phyloP scores from a whole-genome alignment of 2,888 invertebrate species.

The Chrysotoxum bicinctum region DNA sequence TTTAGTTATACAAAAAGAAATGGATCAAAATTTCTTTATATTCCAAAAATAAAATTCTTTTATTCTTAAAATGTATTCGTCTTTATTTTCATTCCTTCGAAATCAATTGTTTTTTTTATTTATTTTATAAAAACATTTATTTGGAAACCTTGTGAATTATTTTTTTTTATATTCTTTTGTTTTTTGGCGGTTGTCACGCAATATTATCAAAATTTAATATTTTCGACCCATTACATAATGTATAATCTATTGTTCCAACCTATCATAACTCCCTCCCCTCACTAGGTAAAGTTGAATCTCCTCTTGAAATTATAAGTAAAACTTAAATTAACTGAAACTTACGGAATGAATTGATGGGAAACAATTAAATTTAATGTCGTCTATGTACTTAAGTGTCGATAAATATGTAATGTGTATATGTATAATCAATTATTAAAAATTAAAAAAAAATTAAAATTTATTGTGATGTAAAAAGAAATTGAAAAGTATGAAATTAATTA shows the following conservation, averaged over 20 bases:
- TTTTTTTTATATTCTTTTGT: background rate
- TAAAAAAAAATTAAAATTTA: conserved; percentile 33
- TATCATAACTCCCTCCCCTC: background rate
- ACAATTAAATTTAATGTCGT: conserved; percentile 68
- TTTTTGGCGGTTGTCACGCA: background rate
- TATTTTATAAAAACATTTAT: background rate
- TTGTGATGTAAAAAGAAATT: conserved; percentile 57
- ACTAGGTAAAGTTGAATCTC: background rate
- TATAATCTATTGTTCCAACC: conserved; percentile 1
- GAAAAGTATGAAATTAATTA: background rate
- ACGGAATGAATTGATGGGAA: conserved; percentile 65
- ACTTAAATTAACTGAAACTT: conserved; percentile 27
- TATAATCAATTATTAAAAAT: conserved; percentile 53
- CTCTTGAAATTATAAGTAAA: background rate
- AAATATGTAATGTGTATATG: conserved; percentile 16
- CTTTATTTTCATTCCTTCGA: background rate
- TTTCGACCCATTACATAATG: background rate
- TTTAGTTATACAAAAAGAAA: no score
- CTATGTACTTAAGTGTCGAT: conserved; percentile 57
- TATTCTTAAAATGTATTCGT: background rate
- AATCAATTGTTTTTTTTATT: background rate
- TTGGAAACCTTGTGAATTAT: no score
- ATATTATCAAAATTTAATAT: background rate
- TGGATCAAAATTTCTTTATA: no score
- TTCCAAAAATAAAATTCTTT: background rate